Evolutionary conservation across 1,140 invertebrate genomes (phyloP).

Genomic region (Bombus confusus): DNA sequence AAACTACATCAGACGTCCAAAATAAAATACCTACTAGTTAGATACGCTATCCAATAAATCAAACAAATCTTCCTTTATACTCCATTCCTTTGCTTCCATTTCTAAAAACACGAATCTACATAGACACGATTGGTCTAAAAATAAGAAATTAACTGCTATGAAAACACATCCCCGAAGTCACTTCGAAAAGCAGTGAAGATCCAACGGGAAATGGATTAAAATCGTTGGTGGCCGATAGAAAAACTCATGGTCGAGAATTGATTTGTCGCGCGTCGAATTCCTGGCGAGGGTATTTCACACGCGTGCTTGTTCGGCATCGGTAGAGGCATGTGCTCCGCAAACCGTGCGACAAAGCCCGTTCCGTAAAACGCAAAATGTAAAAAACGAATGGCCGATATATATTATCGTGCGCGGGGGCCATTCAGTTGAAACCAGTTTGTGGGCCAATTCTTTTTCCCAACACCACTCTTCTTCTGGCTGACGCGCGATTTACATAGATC

Average conservation of each 20-base stretch:
- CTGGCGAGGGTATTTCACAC: conserved; percentile 48
- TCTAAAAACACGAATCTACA: no score
- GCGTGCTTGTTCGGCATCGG: conserved; percentile 17
- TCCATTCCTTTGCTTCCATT: no score
- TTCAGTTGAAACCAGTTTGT: conserved; percentile 76
- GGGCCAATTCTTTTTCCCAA: conserved; percentile 72
- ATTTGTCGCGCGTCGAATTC: conserved; percentile 60
- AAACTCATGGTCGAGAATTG: conserved; percentile 31
- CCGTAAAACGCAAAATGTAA: conserved; percentile 70
- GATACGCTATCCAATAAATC: no score
- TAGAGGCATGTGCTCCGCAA: conserved; percentile 13
- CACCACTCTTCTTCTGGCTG: conserved; percentile 56
- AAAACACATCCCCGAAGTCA: neutral
- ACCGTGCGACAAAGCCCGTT: conserved; percentile 63
- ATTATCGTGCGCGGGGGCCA: conserved; percentile 69
- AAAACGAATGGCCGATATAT: conserved; percentile 73
- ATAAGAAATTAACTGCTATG: no score
- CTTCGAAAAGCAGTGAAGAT: neutral
- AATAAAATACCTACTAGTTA: no score
- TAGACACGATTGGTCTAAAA: no score
- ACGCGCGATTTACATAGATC: conserved; percentile 79
- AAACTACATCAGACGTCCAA: no score
- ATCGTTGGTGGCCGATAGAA: neutral
- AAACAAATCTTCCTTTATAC: no score
- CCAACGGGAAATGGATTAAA: neutral